These are phyloP conservation scores for Piaya cayana DNA, from an alignment of 2,113 vertebrate genomes.

Conservation along the genomic window DNA sequence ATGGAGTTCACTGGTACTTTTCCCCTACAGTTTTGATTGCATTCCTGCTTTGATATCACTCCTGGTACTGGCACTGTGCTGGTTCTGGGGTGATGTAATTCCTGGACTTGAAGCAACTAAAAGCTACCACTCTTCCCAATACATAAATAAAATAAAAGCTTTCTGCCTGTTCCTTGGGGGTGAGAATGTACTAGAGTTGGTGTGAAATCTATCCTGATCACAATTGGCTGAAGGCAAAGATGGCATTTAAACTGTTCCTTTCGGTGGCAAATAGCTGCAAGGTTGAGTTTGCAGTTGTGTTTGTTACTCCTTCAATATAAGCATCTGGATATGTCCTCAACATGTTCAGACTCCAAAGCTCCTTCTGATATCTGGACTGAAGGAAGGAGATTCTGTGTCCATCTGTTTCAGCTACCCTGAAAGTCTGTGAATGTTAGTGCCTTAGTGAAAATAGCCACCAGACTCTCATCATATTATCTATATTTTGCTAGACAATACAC, in stretches of 20 bases:
- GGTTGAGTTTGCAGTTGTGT: not conserved
- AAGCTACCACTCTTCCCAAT: not conserved
- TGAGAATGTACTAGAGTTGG: not conserved
- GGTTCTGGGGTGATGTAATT: not conserved
- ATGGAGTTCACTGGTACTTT: not conserved
- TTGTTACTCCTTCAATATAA: not conserved
- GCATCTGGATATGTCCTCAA: not conserved
- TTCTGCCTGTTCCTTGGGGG: not conserved
- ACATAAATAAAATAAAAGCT: not conserved
- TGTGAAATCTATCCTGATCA: not conserved
- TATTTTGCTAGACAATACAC: not conserved
- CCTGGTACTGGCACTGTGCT: not conserved
- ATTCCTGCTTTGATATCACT: not conserved
- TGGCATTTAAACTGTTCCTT: not conserved
- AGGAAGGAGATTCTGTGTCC: not conserved
- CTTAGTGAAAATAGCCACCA: not conserved
- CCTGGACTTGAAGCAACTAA: not conserved
- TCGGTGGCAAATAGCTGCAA: not conserved
- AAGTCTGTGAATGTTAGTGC: not conserved
- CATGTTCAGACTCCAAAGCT: not conserved
- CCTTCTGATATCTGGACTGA: not conserved
- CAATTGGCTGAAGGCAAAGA: not conserved
- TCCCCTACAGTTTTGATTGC: not conserved
- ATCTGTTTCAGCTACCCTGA: not conserved
- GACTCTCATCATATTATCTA: not conserved